Percentiles rank a stretch among this genome's conserved stretches.
Evolutionary conservation across 2,113 vertebrate genomes (phyloP).

Genomic region (Xenopus tropicalis): UCB_Xtro_10.0 CM004444.2:92199501-92200000

Average conservation of each 20-base stretch:
- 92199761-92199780: constrained; percentile 18
- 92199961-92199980: constrained; percentile 6
- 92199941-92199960: constrained; percentile 33
- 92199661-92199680: constrained; percentile 24
- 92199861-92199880: constrained; percentile 42
- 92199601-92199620: constrained; percentile 8
- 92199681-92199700: constrained; percentile 19
- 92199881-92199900: constrained; percentile 40
- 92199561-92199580: constrained; percentile 1
- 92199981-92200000: constrained; percentile 15
- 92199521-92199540: constrained; percentile 17
- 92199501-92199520: constrained; percentile 2
- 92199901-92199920: constrained; percentile 41
- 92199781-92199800: constrained; percentile 38
- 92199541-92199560: constrained; percentile 3
- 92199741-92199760: constrained; percentile 28
- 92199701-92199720: constrained; percentile 6
- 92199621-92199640: constrained; percentile 13
- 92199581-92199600: constrained; percentile 7
- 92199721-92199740: constrained; percentile 11
- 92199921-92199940: constrained; percentile 38
- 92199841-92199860: constrained; percentile 41
- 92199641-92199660: constrained; percentile 6
- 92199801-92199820: constrained; percentile 34
- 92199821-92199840: constrained; percentile 36